Evolutionary conservation across 1,140 invertebrate species (phyloP).

Genomic region (Bombyx mori): ASM3026992v2 NC_085116.1:5960001-5960500

Average conservation of each 20-base stretch:
- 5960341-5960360: conserved; percentile 41
- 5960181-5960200: conserved; percentile 67
- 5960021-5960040: conserved; percentile 64
- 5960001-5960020: conserved; percentile 71
- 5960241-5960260: conserved; percentile 20
- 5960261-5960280: conserved; percentile 21
- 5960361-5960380: conserved; percentile 40
- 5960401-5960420: conserved; percentile 42
- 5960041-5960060: conserved; percentile 65
- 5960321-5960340: conserved; percentile 45
- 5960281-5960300: conserved; percentile 19
- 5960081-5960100: conserved; percentile 78
- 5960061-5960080: conserved; percentile 71
- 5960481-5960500: conserved; percentile 37
- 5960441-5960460: conserved; percentile 22
- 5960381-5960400: conserved; percentile 44
- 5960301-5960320: conserved; percentile 47
- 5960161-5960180: conserved; percentile 72
- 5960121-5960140: conserved; percentile 49
- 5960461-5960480: conserved; percentile 31
- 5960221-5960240: conserved; percentile 17
- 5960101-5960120: conserved; percentile 82
- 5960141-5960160: conserved; percentile 60
- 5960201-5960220: conserved; percentile 48
- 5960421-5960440: conserved; percentile 36